A percentile compares a stretch with the other conserved stretches of the same genome.
Conservation (phyloP, 2,888 invertebrate species). For the Neria commutata region DNA sequence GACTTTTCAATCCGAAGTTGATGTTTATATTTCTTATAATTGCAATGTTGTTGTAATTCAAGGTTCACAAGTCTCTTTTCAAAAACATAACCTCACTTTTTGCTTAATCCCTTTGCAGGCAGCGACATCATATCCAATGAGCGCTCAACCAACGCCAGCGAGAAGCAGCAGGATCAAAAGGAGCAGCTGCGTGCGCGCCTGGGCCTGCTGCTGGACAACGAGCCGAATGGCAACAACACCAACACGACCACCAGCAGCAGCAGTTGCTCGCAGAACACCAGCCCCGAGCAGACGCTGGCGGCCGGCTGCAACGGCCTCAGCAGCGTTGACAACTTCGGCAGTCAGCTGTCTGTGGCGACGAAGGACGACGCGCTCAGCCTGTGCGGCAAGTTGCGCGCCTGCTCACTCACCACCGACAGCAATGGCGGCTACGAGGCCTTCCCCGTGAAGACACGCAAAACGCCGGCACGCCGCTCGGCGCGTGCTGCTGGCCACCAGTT, state of each 20-base stretch:
- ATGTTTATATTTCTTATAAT: neutral
- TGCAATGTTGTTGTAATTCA: neutral
- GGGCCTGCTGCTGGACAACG: conserved; percentile 50
- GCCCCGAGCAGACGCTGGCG: conserved; percentile 56
- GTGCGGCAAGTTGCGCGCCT: conserved; percentile 52
- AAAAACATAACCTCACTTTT: too few species aligned
- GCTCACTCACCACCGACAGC: conserved; percentile 37
- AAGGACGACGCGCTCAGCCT: conserved; percentile 55
- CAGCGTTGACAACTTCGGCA: conserved; percentile 42
- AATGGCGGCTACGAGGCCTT: conserved; percentile 51
- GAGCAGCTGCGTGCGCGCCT: conserved; percentile 57
- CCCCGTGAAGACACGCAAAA: conserved; percentile 75
- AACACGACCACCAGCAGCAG: conserved; percentile 38
- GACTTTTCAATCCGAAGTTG: conserved; percentile 14
- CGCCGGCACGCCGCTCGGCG: conserved; percentile 78
- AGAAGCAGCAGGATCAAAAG: conserved; percentile 54
- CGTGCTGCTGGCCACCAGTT: conserved; percentile 63
- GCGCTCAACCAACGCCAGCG: conserved; percentile 36
- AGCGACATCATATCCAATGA: conserved; percentile 46
- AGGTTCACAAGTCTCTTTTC: too few species aligned
- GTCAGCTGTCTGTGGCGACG: conserved; percentile 53
- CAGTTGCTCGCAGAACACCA: conserved; percentile 52
- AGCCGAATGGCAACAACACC: conserved; percentile 44
- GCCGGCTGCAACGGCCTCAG: conserved; percentile 33
- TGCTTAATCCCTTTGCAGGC: too few species aligned